Evolutionary conservation across 1,140 invertebrate species (phyloP).

Genomic region (Heliothis virescens): DNA sequence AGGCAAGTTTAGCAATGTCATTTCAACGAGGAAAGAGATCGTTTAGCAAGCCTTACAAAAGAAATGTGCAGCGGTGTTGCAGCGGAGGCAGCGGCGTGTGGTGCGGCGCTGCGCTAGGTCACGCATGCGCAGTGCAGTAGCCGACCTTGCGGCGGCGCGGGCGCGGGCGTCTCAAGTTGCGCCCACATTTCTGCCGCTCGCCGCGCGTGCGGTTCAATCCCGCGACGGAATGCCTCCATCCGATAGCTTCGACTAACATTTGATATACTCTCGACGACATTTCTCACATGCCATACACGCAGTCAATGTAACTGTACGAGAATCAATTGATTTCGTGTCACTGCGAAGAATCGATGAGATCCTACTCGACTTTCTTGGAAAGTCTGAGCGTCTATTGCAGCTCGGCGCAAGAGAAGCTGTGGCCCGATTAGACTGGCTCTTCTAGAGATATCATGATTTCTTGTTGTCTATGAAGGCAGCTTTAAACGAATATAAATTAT

Average conservation of each 20-base stretch:
- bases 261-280: slow-evolving; percentile 79
- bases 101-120: slow-evolving; percentile 59
- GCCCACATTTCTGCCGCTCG: slow-evolving; percentile 80
- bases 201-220: slow-evolving; percentile 78
- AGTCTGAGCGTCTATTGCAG: slow-evolving; percentile 18
- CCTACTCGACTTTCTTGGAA: slow-evolving; percentile 43
- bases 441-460: slow-evolving; percentile 3
- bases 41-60: too few species aligned
- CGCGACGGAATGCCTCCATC: slow-evolving; percentile 81
- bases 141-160: slow-evolving; percentile 77
- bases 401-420: slow-evolving; percentile 5
- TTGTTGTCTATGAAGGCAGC: not conserved
- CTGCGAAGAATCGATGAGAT: slow-evolving; percentile 33
- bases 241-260: slow-evolving; percentile 78
- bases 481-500: not conserved
- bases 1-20: too few species aligned
- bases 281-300: slow-evolving; percentile 66
- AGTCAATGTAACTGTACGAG: slow-evolving; percentile 54
- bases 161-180: slow-evolving; percentile 71
- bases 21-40: too few species aligned
- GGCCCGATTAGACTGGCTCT: slow-evolving; percentile 2
- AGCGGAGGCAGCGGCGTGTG: not conserved
- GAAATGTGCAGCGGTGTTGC: not conserved
- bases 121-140: slow-evolving; percentile 81
- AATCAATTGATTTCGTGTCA: slow-evolving; percentile 52